Evolutionary conservation across 2,113 vertebrate genomes (phyloP).

Genomic region (Aegithalos caudatus): DNA sequence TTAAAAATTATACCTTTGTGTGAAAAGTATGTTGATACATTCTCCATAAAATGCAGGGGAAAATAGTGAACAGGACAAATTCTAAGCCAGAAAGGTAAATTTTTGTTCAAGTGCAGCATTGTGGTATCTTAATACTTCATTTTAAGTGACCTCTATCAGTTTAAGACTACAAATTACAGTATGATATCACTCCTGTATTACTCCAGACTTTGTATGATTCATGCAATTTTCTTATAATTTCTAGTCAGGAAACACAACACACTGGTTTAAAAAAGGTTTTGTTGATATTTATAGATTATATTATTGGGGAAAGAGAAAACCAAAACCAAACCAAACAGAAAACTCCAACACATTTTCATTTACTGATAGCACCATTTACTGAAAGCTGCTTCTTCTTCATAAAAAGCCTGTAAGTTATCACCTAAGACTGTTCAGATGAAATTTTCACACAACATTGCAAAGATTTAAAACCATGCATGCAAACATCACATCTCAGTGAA

Average conservation of each 20-base stretch:
- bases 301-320: background rate
- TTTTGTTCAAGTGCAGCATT: background rate
- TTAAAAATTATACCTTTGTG: background rate
- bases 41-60: background rate
- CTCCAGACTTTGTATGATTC: background rate
- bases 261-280: background rate
- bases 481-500: background rate
- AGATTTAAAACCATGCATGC: background rate
- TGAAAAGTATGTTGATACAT: background rate
- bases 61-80: background rate
- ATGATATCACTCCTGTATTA: background rate
- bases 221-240: background rate
- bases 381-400: background rate
- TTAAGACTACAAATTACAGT: background rate
- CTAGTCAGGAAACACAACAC: background rate
- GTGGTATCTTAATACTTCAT: background rate
- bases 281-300: background rate
- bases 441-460: background rate
- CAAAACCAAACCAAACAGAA: background rate
- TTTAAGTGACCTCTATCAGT: background rate
- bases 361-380: background rate
- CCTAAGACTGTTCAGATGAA: fast-evolving
- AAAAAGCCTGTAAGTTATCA: background rate
- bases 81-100: background rate
- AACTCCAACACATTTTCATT: background rate